phyloP scores from a whole-genome alignment of 2,888 invertebrate genomes.

The Liposcelis brunnea region DNA sequence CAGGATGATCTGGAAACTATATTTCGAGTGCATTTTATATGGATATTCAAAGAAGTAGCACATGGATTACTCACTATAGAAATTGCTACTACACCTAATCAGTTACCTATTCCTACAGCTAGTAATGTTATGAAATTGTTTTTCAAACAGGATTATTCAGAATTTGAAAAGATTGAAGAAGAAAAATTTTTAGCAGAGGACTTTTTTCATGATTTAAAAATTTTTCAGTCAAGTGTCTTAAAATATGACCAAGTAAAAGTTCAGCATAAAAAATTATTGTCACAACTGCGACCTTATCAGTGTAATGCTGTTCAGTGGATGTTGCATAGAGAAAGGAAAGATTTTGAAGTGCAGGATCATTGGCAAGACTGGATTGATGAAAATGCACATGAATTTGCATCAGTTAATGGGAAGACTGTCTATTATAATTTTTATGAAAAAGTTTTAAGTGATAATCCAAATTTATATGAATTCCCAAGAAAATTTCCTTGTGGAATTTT shows the following conservation, averaged over 20 bases:
- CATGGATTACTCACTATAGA: too few relatives aligned
- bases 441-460: conserved; percentile 11
- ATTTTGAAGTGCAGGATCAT: not conserved
- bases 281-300: conserved; percentile 45
- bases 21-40: too few relatives aligned
- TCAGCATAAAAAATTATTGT: conserved; percentile 30
- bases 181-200: too few relatives aligned
- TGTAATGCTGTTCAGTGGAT: conserved; percentile 49
- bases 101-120: too few relatives aligned
- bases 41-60: too few relatives aligned
- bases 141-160: too few relatives aligned
- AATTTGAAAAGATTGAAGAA: too few relatives aligned
- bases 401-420: conserved; percentile 21
- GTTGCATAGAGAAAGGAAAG: conserved; percentile 35
- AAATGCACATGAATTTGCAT: conserved; percentile 18
- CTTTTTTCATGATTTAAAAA: too few relatives aligned
- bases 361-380: conserved; percentile 2
- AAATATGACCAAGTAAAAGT: conserved; percentile 13
- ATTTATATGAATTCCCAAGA: conserved; percentile 4
- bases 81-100: too few relatives aligned
- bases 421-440: conserved; percentile 22
- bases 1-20: too few relatives aligned
- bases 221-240: too few relatives aligned
- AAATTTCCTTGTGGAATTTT: conserved; percentile 36
- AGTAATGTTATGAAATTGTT: too few relatives aligned